phyloP scores from a whole-genome alignment of 1,140 invertebrate genomes.

The Achatina immaculata region DNA sequence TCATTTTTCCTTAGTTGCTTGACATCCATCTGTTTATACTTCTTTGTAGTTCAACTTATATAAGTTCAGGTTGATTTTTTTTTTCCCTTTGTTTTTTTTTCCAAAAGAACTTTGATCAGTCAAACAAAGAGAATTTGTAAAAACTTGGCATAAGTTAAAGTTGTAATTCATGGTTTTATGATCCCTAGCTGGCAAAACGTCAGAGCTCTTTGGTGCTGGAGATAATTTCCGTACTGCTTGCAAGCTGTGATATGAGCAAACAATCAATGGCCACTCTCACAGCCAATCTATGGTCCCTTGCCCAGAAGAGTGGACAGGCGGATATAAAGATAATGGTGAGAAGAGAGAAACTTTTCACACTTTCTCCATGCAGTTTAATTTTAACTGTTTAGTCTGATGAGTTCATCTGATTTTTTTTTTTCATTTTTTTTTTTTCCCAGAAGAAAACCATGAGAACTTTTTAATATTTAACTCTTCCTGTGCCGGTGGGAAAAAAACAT shows the following conservation, averaged over 20 bases:
- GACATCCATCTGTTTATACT: too few species aligned
- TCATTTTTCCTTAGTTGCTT: too few species aligned
- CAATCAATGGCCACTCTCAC: slow-evolving; percentile 78
- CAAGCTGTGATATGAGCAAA: slow-evolving; percentile 78
- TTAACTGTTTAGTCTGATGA: neutral
- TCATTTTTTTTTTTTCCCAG: neutral
- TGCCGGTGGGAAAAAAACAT: too few species aligned
- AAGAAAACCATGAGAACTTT: neutral
- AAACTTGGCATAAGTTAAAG: too few species aligned
- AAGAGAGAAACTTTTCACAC: too few species aligned
- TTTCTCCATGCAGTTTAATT: slow-evolving; percentile 1
- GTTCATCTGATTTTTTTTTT: neutral
- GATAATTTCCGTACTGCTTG: slow-evolving; percentile 80
- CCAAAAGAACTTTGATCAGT: too few species aligned
- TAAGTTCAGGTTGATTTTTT: too few species aligned
- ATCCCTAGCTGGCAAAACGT: slow-evolving; percentile 61
- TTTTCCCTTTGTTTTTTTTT: too few species aligned
- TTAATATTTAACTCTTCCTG: too few species aligned
- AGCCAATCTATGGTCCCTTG: slow-evolving; percentile 84
- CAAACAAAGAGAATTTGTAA: too few species aligned
- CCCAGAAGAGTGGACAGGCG: slow-evolving; percentile 76
- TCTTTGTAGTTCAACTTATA: too few species aligned
- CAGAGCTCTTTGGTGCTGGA: slow-evolving; percentile 80
- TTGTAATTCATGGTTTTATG: too few species aligned
- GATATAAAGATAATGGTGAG: slow-evolving; percentile 65